Evolutionary conservation across 2,888 invertebrate genomes (phyloP), one percentile per base, ranked within the genome.

Genomic region (Trissolcus japonicus): DNA sequence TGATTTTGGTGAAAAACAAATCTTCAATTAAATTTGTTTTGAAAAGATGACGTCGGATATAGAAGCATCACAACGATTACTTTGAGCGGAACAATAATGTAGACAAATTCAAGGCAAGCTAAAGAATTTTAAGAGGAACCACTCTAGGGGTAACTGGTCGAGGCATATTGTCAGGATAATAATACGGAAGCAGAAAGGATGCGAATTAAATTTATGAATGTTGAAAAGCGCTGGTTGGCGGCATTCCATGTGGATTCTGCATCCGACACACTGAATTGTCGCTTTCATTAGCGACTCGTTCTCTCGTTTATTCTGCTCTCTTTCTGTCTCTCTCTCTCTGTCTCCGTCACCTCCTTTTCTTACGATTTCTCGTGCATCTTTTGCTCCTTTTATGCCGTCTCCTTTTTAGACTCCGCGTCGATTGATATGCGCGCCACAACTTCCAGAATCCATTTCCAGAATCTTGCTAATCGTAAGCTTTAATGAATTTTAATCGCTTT

Each of bases 191-290:
- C 61, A 77, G 79, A 75, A 82, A 85, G 83, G 83, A 83, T 82
- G 83, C 80, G 82, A 83, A 85, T 86, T 86, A 85, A 86, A 87
- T 87, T 86, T 86, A 85, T 86, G 85, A 86, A 85, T 84, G 84
- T 77, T 76, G 80, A 79, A 79, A 86, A 84, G 82, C 83, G 80
- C 83, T 80, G 82, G 81, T 82, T 83, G 85, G 83, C 84, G 84
- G 86, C 86, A 86, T 86, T 85, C 85, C 85, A 83, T 81, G 81
- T 81, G 79, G 83, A 81, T 83, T 83, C 85, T 83, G 84, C 86
- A 80, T 60, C 81, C 84, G 86, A 86, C 86, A 85, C 83, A 82
- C 84, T 85, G 86, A 86, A 86, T 86, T 85, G 86, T 86, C 85
- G 86, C 84, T 85, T 86, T 86, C 87, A 87, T 86, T 87, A 87